Evolutionary conservation across 2,113 vertebrate genomes (phyloP).

Genomic region (Pleuronectes platessa): DNA sequence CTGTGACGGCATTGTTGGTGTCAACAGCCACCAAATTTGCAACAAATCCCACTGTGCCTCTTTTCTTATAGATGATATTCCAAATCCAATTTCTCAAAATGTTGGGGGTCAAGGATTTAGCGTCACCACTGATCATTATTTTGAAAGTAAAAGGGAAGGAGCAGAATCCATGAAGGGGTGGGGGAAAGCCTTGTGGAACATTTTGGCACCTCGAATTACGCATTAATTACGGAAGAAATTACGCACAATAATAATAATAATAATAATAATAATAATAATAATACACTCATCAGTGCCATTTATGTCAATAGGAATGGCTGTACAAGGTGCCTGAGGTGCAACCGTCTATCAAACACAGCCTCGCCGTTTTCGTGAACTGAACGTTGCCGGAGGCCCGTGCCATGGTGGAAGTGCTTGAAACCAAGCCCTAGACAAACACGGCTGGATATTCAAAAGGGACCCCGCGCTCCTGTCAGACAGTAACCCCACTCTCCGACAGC

Average conservation of each 20-base stretch:
- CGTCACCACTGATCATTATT: neutral
- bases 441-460: conserved; percentile 63
- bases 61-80: neutral
- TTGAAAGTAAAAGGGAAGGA: neutral
- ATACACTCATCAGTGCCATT: conserved; percentile 10
- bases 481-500: conserved; percentile 49
- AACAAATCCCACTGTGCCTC: neutral
- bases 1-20: neutral
- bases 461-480: conserved; percentile 47
- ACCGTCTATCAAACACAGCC: conserved; percentile 51
- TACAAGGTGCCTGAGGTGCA: conserved; percentile 41
- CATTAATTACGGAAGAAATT: conserved; percentile 1
- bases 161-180: neutral
- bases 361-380: conserved; percentile 49
- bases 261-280: neutral
- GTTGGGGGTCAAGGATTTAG: neutral
- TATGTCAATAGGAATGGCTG: conserved; percentile 19
- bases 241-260: neutral
- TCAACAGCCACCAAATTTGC: neutral
- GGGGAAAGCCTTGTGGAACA: no score
- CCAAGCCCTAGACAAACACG: conserved; percentile 65
- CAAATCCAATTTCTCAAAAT: conserved; percentile 12
- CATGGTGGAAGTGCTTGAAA: conserved; percentile 63
- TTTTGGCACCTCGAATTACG: neutral
- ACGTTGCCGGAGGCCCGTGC: conserved; percentile 57